These are phyloP conservation scores for Eurystomus glaucurus DNA, from an alignment of 2,797 vertebrate species.

Conservation along the genomic window DNA sequence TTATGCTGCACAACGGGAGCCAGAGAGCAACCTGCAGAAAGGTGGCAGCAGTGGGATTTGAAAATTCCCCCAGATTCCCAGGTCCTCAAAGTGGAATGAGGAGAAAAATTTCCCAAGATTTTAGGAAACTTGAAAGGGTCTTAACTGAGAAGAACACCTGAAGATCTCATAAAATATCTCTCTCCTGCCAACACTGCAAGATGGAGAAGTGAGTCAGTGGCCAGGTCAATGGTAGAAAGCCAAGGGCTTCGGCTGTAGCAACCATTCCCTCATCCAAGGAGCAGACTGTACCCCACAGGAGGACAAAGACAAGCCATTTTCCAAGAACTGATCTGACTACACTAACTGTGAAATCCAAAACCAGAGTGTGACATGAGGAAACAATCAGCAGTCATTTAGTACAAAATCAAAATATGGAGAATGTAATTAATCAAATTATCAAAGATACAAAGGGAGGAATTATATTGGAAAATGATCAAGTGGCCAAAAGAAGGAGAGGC, in stretches of 20 bases:
- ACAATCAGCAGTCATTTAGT: not conserved
- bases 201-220: not conserved
- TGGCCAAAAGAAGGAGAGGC: not conserved
- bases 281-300: not conserved
- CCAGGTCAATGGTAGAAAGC: not conserved
- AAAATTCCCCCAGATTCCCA: not conserved
- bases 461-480: not conserved
- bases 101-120: not conserved
- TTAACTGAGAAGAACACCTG: not conserved
- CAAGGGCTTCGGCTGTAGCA: not conserved
- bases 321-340: not conserved
- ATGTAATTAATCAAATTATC: not conserved
- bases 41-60: not conserved
- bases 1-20: accelerated
- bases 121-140: not conserved
- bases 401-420: not conserved
- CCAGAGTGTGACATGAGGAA: not conserved
- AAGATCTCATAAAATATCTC: not conserved
- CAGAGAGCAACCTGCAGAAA: not conserved
- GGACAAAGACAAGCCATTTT: not conserved
- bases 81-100: not conserved
- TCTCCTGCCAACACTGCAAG: not conserved
- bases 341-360: not conserved
- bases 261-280: not conserved
- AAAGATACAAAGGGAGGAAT: not conserved